Evolutionary conservation across 2,113 vertebrate genomes (phyloP).

Genomic region (Haemorhous mexicanus): DNA sequence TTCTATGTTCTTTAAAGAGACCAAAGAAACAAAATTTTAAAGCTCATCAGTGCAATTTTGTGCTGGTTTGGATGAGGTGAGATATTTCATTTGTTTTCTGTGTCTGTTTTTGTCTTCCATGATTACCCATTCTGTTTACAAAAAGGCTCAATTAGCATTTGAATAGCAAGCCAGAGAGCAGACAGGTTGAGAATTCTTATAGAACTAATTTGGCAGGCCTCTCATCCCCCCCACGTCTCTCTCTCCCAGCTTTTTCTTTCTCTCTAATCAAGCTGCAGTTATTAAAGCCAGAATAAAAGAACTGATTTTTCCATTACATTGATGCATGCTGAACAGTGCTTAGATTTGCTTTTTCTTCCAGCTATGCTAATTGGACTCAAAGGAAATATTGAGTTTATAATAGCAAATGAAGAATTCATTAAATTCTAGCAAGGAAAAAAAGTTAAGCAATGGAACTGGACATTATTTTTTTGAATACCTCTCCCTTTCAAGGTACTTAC

Average conservation of each 20-base stretch:
- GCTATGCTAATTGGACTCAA: conserved; percentile 82
- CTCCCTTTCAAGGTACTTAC: conserved; percentile 50
- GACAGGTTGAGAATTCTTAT: conserved; percentile 82
- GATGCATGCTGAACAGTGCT: conserved; percentile 74
- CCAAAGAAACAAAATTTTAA: conserved; percentile 59
- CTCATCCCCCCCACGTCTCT: conserved; percentile 43
- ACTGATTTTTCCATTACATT: conserved; percentile 80
- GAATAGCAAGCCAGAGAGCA: conserved; percentile 78
- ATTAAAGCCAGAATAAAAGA: conserved; percentile 80
- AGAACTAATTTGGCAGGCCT: conserved; percentile 79
- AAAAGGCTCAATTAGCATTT: conserved; percentile 84
- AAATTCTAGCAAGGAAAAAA: conserved; percentile 68
- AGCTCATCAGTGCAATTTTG: conserved; percentile 71
- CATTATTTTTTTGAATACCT: not conserved
- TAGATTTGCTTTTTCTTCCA: conserved; percentile 78
- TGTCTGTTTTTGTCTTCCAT: conserved; percentile 78
- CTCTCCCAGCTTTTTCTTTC: conserved; percentile 63
- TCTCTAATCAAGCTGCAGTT: conserved; percentile 80
- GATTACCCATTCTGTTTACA: conserved; percentile 83
- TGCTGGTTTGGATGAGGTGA: conserved; percentile 73
- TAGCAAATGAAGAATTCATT: conserved; percentile 78
- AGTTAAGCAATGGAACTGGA: conserved; percentile 40
- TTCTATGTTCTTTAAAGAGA: conserved; percentile 43
- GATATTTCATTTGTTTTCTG: conserved; percentile 78
- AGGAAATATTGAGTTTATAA: conserved; percentile 84